phyloP scores from a whole-genome alignment of 1,140 invertebrate species.

The Araneus ventricosus region DNA sequence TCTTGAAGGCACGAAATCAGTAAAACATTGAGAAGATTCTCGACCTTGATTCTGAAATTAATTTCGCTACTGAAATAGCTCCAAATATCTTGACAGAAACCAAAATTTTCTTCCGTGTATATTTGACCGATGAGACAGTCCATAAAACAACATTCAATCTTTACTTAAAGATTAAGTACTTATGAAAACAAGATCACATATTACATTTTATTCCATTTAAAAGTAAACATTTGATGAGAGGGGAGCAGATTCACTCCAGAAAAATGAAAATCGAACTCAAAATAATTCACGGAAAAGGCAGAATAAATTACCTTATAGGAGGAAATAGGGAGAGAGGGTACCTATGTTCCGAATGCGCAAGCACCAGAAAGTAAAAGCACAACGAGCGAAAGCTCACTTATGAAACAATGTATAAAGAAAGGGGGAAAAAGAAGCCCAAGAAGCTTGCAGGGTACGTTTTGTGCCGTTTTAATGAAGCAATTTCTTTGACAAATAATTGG shows the following conservation, averaged over 20 bases:
- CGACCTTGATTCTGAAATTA: too few species aligned
- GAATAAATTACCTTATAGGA: slow-evolving; percentile 31
- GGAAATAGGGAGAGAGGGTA: background rate
- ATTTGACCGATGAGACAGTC: background rate
- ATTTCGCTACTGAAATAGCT: too few species aligned
- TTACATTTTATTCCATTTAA: background rate
- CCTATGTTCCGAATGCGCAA: background rate
- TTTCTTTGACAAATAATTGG: slow-evolving; percentile 73
- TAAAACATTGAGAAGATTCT: too few species aligned
- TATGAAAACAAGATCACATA: background rate
- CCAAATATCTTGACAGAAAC: too few species aligned
- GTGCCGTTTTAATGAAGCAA: slow-evolving; percentile 71
- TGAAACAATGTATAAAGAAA: slow-evolving; percentile 42
- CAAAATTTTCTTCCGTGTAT: too few species aligned
- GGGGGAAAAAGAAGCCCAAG: background rate
- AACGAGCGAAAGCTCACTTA: background rate
- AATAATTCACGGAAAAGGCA: background rate
- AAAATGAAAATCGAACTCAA: slow-evolving; percentile 52
- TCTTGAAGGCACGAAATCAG: too few species aligned
- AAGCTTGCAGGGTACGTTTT: background rate
- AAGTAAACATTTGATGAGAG: background rate
- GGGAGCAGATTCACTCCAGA: background rate
- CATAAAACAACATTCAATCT: slow-evolving; percentile 16
- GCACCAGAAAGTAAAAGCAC: slow-evolving; percentile 17
- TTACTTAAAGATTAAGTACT: slow-evolving; percentile 12